Percentiles rank a stretch among this genome's conserved stretches.
Evolutionary conservation across 1,140 invertebrate species (phyloP).

Genomic region (Aphis craccivora): DNA sequence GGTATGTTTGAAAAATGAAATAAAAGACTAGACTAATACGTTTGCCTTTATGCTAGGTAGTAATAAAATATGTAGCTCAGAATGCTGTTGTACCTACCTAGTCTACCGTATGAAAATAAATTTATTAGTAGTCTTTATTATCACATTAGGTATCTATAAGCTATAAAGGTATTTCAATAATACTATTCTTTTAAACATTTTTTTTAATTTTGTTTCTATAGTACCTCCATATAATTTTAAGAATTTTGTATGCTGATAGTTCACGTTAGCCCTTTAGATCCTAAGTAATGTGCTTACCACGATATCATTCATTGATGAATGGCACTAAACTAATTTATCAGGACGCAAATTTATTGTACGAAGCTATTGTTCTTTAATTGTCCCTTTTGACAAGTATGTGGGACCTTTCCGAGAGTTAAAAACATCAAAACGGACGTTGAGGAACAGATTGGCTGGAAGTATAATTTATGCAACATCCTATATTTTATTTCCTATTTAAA

Average conservation of each 20-base stretch:
- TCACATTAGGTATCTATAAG: too few species aligned
- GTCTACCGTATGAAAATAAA: too few species aligned
- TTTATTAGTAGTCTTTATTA: too few species aligned
- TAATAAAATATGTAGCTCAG: too few species aligned
- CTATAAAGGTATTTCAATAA: too few species aligned
- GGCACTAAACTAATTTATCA: conserved; percentile 27
- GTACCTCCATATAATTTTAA: not conserved
- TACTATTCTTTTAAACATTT: not conserved
- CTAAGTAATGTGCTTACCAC: not conserved
- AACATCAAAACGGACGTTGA: conserved; percentile 49
- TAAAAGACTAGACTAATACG: too few species aligned
- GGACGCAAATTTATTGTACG: not conserved
- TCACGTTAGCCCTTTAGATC: not conserved
- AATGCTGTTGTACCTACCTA: too few species aligned
- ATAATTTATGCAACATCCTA: conserved; percentile 54
- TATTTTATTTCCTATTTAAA: conserved; percentile 55
- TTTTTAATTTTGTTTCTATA: not conserved
- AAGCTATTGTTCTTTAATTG: conserved; percentile 54
- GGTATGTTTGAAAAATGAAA: too few species aligned
- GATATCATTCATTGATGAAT: not conserved
- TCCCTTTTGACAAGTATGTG: conserved; percentile 16
- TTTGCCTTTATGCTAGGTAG: too few species aligned
- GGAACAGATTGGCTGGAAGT: conserved; percentile 45
- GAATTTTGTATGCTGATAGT: not conserved
- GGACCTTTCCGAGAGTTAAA: conserved; percentile 45